These are phyloP conservation scores for Bugulina stolonifera DNA, from an alignment of 2,888 invertebrate genomes.

Conservation along the genomic window DNA sequence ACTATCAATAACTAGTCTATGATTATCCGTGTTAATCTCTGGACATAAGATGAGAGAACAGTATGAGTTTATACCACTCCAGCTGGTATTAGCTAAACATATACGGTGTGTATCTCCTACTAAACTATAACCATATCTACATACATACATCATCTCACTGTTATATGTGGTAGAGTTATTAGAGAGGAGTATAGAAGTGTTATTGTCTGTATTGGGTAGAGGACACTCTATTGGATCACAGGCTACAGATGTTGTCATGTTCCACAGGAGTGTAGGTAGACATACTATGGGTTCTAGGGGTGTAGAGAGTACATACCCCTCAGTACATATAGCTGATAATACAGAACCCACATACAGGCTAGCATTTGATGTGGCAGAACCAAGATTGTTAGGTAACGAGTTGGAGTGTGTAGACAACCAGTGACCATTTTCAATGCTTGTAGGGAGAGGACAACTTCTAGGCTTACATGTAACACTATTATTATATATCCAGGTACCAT, in stretches of 20 bases:
- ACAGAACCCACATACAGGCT: not conserved
- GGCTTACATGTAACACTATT: not conserved
- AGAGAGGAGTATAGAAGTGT: not conserved
- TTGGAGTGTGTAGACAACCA: not conserved
- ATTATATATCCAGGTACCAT: not conserved
- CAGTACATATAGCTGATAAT: not conserved
- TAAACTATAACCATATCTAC: not conserved
- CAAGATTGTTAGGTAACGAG: not conserved
- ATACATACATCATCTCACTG: not conserved
- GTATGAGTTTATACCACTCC: not conserved
- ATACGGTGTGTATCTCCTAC: not conserved
- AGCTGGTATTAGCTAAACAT: not conserved
- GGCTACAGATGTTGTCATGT: not conserved
- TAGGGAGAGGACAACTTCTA: not conserved
- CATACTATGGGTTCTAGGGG: not conserved
- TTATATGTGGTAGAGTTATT: not conserved
- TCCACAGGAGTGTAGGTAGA: not conserved
- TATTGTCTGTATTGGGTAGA: not conserved
- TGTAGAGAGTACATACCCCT: not conserved
- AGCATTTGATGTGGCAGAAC: not conserved
- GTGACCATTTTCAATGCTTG: not conserved
- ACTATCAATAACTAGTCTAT: not conserved
- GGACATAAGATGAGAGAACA: not conserved
- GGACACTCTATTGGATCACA: slow-evolving; percentile 2
- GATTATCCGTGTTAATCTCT: not conserved